Evolutionary conservation across 2,888 invertebrate genomes (phyloP), one percentile per base, ranked within the genome.

Genomic region (Phytoseiulus persimilis): DNA sequence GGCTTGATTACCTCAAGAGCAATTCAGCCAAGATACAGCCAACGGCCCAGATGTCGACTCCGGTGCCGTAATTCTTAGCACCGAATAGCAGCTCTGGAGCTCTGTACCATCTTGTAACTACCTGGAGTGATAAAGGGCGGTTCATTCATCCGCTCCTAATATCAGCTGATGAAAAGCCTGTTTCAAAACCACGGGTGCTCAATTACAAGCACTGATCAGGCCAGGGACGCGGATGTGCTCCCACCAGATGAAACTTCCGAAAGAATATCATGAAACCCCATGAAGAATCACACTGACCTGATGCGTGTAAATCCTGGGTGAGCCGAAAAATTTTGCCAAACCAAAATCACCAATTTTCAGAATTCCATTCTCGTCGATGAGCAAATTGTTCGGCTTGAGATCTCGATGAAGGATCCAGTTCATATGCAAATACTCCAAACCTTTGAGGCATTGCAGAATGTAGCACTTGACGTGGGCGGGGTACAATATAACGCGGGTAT

Each of bases 291-390:
- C 89, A 18, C 83, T 98, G 89, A 98, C 98, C 94, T 99, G 98
- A 94, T 99, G 98, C 2, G 99, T 99, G 92, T 98, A 98, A 91
- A 97, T 94, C 92, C 99, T 94, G 2, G 99, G 99, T 0, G 99
- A 98, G 0, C 99, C 99, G 94, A 95, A 99, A 92, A 96, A 96
- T 92, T 98, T 98, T 0, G 99, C 99, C 91, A 99, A 94, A 92
- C 99, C 99, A 94, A 99, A 99, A 95, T 99, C 99, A 91, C 98
- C 99, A 92, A 99, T 96, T 94, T 99, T 99, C 9, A 99, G 93
- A 32, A 98, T 94, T 6, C 99, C 99, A 91, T 95, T 95, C 39
- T 95, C 94, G 93, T 98, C 97, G 33, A 99, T 96, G 39, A 99
- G 94, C 92, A 99, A 95, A 94, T 99, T 99, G 93, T 99, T 99